Base-by-base conservation (phyloP, 2,888 invertebrate species). In the Nezara viridula region DNA sequence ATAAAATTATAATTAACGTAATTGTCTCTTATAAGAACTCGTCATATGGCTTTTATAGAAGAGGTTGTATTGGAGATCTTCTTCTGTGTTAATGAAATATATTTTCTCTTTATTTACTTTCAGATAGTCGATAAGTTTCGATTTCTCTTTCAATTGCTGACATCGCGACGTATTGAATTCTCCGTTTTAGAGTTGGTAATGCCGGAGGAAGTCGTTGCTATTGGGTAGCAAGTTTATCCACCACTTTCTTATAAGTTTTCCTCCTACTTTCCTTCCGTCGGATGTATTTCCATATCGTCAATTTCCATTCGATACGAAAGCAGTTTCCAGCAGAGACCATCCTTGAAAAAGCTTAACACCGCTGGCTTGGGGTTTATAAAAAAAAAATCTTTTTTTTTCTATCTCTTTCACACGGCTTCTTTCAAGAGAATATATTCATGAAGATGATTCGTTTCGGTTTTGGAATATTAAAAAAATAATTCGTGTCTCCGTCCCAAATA, bases 291-390 rank as follows among this genome's bases (percentile, higher is more conserved):
- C 66, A 73, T 73, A 73, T 73, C 66, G 66, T 73, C 66, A 32
- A 73, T 73, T 73, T 73, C 7, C 66, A 73, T 73, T 73, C 66
- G 66, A 73, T 32, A 73, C 66, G 66, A 73, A 37, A 73, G 16
- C 32, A 37, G 66, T 73, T 73, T 73, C 21, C 55, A 55, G 9
- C 24, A 10, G 24, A 2, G 32, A 21, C 27, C 14, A 60, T 60
- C 32, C 6, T 7, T 73, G 37, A 73, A 73, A 73, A 73, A 37
- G 16, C 37, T 37, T 27, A 32, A 27, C 37, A 4, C 37, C 5
- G 14, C n/a, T 60, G 60, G 27, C 60, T 16, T 60, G 27, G 19
- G 7, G 7, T 27, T 9, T 73, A 73, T 32, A 19, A 19, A 73
- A 27, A 73, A 66, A 73, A 60, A 60, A 27, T 27, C 37, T 1